These are phyloP conservation scores for Arctopsyche grandis DNA, from an alignment of 1,140 invertebrate genomes.

Conservation along the genomic window DNA sequence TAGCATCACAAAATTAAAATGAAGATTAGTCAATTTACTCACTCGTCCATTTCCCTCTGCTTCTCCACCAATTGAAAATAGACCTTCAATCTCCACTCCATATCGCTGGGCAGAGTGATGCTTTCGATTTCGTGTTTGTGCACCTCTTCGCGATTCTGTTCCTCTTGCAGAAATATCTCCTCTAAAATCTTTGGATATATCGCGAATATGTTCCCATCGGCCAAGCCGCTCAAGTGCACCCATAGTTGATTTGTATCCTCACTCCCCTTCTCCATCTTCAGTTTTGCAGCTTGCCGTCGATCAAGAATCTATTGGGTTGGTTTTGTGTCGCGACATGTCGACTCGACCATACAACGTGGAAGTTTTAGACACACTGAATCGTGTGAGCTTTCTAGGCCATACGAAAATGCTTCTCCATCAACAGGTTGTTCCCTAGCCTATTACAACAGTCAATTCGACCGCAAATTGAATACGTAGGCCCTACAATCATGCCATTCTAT, in stretches of 20 bases:
- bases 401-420: neutral
- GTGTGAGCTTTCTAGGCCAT: neutral
- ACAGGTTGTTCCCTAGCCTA: neutral
- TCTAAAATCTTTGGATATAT: conserved; percentile 63
- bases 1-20: too few species aligned
- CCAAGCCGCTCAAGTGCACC: conserved; percentile 65
- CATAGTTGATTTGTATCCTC: conserved; percentile 61
- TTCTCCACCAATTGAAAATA: conserved; percentile 79
- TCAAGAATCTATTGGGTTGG: neutral
- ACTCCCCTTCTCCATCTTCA: conserved; percentile 26
- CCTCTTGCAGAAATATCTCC: conserved; percentile 63
- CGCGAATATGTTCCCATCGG: conserved; percentile 65
- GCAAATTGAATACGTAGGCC: too few species aligned
- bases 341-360: neutral
- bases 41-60: conserved; percentile 66
- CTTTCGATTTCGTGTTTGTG: conserved; percentile 60
- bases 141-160: conserved; percentile 60
- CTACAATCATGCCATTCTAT: too few species aligned
- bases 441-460: too few species aligned
- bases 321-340: neutral
- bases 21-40: too few species aligned
- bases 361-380: neutral
- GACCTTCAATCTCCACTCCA: conserved; percentile 76
- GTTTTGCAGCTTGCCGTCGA: neutral
- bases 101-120: conserved; percentile 74